phyloP scores from a whole-genome alignment of 2,113 vertebrate species.

The Erythrolamprus reginae region DNA sequence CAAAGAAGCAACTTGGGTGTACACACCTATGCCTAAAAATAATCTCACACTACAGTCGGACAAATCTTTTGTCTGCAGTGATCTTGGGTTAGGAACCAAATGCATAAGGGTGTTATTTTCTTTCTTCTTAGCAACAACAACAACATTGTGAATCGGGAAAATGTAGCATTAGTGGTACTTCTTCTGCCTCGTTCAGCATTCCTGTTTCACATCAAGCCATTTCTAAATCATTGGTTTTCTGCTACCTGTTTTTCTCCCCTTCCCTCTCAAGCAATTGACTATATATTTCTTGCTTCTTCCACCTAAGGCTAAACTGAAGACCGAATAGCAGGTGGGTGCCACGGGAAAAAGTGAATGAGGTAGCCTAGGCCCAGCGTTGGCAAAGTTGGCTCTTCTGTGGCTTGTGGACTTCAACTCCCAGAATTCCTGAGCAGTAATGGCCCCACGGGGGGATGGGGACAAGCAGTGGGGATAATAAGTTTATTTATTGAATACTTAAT shows the following conservation, averaged over 20 bases:
- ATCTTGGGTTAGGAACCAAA: background rate
- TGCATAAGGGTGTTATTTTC: background rate
- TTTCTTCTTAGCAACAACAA: background rate
- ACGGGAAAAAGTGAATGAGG: background rate
- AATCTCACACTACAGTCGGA: background rate
- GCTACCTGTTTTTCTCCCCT: background rate
- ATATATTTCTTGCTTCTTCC: background rate
- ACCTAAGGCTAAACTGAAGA: background rate
- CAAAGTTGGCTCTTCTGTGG: no score
- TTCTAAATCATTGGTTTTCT: background rate
- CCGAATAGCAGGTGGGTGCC: background rate
- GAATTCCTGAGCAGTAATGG: no score
- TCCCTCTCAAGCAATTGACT: background rate
- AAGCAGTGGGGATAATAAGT: no score
- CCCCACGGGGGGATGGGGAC: no score
- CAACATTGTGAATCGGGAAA: background rate
- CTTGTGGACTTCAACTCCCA: no score
- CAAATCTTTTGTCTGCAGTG: background rate
- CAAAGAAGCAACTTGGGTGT: background rate
- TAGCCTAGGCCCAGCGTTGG: background rate
- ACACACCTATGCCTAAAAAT: background rate
- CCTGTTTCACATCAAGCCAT: background rate
- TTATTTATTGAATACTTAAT: no score
- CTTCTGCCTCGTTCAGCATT: background rate
- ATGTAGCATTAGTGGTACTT: background rate